Evolutionary conservation across 64 coral and sea anemone genomes (phyloP).

Genomic region (Orbicella faveolata): DNA sequence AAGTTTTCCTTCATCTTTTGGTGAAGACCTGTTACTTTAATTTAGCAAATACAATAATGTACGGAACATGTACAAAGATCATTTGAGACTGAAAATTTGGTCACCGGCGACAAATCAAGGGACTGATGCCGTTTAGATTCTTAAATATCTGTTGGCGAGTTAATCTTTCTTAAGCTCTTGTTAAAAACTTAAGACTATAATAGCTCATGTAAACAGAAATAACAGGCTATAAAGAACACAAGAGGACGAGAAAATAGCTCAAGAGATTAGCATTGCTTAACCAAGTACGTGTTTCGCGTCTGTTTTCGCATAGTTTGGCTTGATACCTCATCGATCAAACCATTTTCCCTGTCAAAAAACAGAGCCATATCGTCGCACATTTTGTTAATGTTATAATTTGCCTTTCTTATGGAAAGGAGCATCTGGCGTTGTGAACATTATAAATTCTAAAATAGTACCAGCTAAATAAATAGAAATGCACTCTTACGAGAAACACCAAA

Average conservation of each 20-base stretch:
- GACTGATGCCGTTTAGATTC: neutral
- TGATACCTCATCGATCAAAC: constrained; percentile 50
- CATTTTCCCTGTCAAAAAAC: constrained; percentile 1
- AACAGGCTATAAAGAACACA: no score
- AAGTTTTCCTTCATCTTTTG: neutral
- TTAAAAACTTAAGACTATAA: neutral
- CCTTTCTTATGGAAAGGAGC: neutral
- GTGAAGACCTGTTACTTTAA: no score
- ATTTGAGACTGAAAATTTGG: neutral
- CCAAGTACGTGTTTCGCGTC: neutral
- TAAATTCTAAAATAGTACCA: no score
- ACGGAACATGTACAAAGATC: constrained; percentile 13
- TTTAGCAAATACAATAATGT: neutral
- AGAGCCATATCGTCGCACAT: neutral
- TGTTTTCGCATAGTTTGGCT: constrained; percentile 27
- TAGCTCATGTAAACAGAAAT: neutral
- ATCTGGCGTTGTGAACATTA: neutral
- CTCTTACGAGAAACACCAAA: no score
- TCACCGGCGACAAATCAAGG: neutral
- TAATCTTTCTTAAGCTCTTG: constrained; percentile 29
- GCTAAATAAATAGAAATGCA: no score
- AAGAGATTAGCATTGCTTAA: neutral
- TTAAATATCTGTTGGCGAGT: neutral
- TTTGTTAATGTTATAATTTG: constrained; percentile 12
- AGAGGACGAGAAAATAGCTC: neutral